Conservation (phyloP, 2,797 vertebrate species). For the Xyrichtys novacula region DNA sequence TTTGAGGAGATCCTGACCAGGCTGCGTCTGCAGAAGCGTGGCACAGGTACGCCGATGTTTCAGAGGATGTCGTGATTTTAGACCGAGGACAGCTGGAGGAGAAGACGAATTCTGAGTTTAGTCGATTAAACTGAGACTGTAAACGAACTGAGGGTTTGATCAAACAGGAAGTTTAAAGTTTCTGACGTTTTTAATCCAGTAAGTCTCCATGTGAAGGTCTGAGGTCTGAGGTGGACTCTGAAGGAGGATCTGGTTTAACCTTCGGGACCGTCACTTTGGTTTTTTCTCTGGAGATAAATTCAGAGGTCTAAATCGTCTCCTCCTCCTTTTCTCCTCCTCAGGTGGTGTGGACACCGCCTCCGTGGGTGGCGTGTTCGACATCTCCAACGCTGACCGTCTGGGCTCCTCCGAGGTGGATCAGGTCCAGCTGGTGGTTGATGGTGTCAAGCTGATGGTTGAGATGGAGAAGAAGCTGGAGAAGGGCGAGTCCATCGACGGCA, state of each 20-base stretch:
- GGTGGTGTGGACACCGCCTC: conserved; percentile 96
- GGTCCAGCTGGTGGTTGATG: conserved; percentile 97
- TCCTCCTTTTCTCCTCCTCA: conserved; percentile 54
- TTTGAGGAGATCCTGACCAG: conserved; percentile 94
- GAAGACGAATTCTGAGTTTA: too few relatives aligned
- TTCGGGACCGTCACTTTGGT: too few relatives aligned
- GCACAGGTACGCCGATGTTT: conserved; percentile 95
- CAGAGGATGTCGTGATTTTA: too few relatives aligned
- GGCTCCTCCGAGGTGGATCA: conserved; percentile 95
- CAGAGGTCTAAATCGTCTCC: background rate
- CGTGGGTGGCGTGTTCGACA: conserved; percentile 93
- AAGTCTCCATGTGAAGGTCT: too few relatives aligned
- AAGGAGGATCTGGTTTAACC: too few relatives aligned
- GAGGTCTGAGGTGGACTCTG: too few relatives aligned
- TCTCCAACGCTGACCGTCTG: conserved; percentile 96
- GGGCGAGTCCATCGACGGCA: conserved; percentile 92
- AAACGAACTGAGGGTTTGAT: too few relatives aligned
- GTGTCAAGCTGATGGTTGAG: conserved; percentile 97
- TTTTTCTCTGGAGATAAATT: too few relatives aligned
- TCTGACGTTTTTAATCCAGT: too few relatives aligned
- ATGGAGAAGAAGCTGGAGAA: conserved; percentile 99
- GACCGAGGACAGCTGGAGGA: too few relatives aligned
- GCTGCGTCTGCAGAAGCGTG: conserved; percentile 96
- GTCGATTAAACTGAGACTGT: too few relatives aligned
- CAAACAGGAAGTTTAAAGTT: background rate